Percentiles rank a stretch among this genome's conserved stretches.
These are phyloP conservation scores for Heliconius hortense DNA, from an alignment of 2,888 invertebrate genomes.

Conservation along the genomic window DNA sequence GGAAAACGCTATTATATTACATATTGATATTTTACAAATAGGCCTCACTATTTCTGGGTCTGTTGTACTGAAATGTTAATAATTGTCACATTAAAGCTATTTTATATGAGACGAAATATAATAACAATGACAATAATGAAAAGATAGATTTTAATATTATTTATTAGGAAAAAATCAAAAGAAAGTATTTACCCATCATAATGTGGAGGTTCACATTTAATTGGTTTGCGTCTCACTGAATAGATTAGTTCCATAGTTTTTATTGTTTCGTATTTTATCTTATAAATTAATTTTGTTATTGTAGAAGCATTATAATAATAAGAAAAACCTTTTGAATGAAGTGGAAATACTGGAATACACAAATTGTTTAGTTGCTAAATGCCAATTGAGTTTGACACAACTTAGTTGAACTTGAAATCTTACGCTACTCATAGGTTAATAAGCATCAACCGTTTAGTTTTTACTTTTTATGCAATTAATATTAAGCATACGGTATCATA, in stretches of 20 bases:
- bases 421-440: not conserved
- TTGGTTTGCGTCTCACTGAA: conserved; percentile 77
- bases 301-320: not conserved
- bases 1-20: conserved; percentile 92
- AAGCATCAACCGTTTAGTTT: not conserved
- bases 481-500: not conserved
- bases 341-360: not conserved
- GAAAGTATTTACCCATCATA: conserved; percentile 65
- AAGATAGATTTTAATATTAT: not conserved
- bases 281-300: conserved; percentile 2
- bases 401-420: not conserved
- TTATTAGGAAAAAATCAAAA: not conserved
- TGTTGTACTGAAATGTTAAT: conserved; percentile 52
- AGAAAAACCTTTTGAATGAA: not conserved
- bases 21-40: conserved; percentile 89
- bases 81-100: not conserved
- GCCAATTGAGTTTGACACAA: conserved; percentile 10
- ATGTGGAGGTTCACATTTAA: conserved; percentile 77
- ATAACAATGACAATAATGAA: not conserved
- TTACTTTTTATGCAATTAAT: not conserved
- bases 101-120: not conserved
- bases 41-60: conserved; percentile 77
- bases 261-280: not conserved
- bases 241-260: conserved; percentile 77
- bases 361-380: not conserved